Evolutionary conservation across 2,797 vertebrate species (phyloP).

Genomic region (Tragopan temminckii): DNA sequence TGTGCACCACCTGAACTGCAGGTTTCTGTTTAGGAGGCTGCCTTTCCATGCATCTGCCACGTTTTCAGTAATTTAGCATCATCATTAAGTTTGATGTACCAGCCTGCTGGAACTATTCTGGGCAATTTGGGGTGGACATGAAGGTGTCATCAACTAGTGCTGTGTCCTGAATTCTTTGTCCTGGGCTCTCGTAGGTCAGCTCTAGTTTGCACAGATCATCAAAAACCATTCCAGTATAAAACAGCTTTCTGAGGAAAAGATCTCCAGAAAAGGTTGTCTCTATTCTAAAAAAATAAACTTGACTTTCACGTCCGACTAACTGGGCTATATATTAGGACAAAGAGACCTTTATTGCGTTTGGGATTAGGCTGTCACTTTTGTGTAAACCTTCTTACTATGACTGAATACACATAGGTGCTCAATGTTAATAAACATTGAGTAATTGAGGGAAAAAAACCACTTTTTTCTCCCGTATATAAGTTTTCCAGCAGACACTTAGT

Average conservation of each 20-base stretch:
- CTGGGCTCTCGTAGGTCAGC: background rate
- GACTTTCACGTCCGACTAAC: background rate
- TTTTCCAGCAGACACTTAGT: background rate
- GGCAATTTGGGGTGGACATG: background rate
- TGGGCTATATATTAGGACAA: background rate
- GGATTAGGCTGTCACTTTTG: background rate
- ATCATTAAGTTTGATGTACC: background rate
- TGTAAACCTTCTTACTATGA: background rate
- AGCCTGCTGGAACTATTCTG: background rate
- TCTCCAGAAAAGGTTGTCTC: background rate
- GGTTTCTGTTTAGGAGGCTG: background rate
- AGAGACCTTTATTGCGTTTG: background rate
- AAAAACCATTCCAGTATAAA: background rate
- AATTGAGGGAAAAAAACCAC: background rate
- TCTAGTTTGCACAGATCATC: background rate
- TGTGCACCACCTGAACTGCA: background rate
- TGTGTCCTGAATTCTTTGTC: background rate
- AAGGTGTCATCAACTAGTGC: background rate
- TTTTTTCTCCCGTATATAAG: background rate
- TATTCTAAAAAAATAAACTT: background rate
- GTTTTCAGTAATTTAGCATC: background rate
- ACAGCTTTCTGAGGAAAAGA: background rate
- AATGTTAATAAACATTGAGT: background rate
- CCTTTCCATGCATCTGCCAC: background rate
- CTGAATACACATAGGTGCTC: background rate